These are phyloP conservation scores for Euspilapteryx auroguttella DNA, from an alignment of 2,888 invertebrate genomes.

Conservation along the genomic window DNA sequence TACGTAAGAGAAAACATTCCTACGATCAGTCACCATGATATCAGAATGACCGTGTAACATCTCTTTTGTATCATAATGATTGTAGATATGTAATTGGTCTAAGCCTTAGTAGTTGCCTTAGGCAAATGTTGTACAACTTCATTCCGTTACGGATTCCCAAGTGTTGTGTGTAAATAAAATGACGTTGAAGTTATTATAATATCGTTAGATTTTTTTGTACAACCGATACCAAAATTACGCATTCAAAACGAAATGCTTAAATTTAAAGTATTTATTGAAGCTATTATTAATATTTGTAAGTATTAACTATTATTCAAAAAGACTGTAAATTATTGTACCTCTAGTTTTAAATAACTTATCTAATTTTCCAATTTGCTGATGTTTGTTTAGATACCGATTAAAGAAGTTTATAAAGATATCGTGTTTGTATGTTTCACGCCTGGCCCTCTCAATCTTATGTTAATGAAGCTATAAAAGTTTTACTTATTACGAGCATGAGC, in stretches of 20 bases:
- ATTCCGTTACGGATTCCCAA: constrained; percentile 34
- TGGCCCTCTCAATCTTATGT: constrained; percentile 9
- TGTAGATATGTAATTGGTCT: too few relatives aligned
- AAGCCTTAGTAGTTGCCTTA: constrained; percentile 31
- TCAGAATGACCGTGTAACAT: too few relatives aligned
- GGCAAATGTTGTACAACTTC: constrained; percentile 26
- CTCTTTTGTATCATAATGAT: too few relatives aligned
- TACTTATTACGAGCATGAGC: constrained; percentile 13
- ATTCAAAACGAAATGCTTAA: constrained; percentile 48
- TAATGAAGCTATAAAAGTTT: constrained; percentile 19
- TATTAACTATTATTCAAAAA: constrained; percentile 56
- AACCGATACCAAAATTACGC: constrained; percentile 57
- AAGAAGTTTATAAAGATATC: constrained; percentile 52
- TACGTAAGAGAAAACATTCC: too few relatives aligned
- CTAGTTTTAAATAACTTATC: too few relatives aligned
- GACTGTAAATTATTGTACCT: constrained; percentile 59
- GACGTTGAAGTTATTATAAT: constrained; percentile 31
- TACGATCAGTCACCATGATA: too few relatives aligned
- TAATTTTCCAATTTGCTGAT: constrained; percentile 42
- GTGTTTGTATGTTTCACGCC: too few relatives aligned
- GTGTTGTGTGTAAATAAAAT: constrained; percentile 43
- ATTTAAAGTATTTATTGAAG: constrained; percentile 49
- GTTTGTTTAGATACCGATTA: constrained; percentile 56
- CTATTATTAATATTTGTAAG: constrained; percentile 14
- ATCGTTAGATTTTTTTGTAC: constrained; percentile 62